Base-by-base conservation (phyloP, 2,113 vertebrate species). In the Megatriorchis doriae region DNA sequence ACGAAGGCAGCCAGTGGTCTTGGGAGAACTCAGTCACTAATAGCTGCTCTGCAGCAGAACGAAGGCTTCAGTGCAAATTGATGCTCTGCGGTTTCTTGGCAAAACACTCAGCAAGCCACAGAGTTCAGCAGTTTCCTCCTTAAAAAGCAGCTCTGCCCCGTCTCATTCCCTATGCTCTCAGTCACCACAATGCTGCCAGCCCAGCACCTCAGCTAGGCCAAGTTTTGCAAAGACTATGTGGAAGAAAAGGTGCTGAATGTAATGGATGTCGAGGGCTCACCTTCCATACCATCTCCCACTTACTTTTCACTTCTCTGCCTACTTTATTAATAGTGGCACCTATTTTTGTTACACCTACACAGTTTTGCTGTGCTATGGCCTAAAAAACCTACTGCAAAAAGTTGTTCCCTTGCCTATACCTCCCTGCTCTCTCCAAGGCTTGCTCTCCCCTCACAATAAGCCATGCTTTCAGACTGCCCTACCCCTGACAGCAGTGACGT, bases 21-120 rank as follows among this genome's bases (percentile, higher is more conserved):
- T 91, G 23, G 80, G 70, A 89, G 59, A 94, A 50, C 75, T 90
- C 88, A 87, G 58, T 90, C 80, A 67, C 48, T 92, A 86, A 95
- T 7, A 79, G 81, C 70, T 65, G 70, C 45, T 92, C 53, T 6
- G 14, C 45, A 93, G 45, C 74, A 93, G 61, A 84, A 38, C 0
- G 0, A 90, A 62, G 36, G 29, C 38, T 86, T 42, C 8, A 4
- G 43, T 31, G 25, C 63, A 92, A 53, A 93, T 29, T 8, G 8
- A 7, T 80, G 55, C 61, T 74, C 66, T 71, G n/a, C 27, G 34
- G 32, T 81, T 89, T 84, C 94, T 52, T 79, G 56, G 59, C 65
- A 89, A 94, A 85, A 75, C 45, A 20, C 17, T 68, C 74, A 43
- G 58, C 47, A 36, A 90, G 36, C 21, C 61, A 47, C 38, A 45